Evolutionary conservation across 2,113 vertebrate genomes (phyloP), one percentile per base, ranked within the genome.

Genomic region (Rousettus leschenaultii): DNA sequence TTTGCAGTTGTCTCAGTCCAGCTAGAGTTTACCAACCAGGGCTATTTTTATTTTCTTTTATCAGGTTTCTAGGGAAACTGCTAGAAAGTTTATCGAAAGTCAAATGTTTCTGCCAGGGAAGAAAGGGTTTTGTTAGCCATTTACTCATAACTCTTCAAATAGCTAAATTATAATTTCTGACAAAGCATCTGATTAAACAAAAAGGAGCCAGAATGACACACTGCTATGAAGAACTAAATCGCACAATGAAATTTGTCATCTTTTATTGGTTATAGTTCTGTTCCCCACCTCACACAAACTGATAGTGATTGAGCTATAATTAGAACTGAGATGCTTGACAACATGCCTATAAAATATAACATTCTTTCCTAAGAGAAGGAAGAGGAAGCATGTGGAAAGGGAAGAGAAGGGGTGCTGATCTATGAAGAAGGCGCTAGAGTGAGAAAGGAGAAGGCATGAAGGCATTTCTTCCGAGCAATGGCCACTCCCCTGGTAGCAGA

Each of bases 341-440:
- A 43, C 14, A 57, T 3, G 14, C 26, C 51, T n/a, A 12, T 70
- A 43, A 66, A 65, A 68, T 5, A 19, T 22, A 55, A 35, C 35
- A 68, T 82, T 92, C 83, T 93, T 86, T 89, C 93, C 93, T 55
- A 70, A 95, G 75, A 90, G 74, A 61, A 86, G 55, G 89, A 82
- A 93, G 73, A 71, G 28, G 86, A 70, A 86, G 83, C 33, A 1
- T 0, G 38, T 28, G 63, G 77, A 40, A 90, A 79, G 38, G 3
- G 74, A 38, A 83, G 48, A 70, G 45, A 43, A 4, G 9, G 7
- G 8, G 14, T 92, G 57, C 30, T 35, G 59, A 66, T 86, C 75
- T 65, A 6, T 35, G 57, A 71, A 84, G 65, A 30, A 40, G 38
- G 40, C 30, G 33, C n/a, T 2, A 2, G 28, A 45, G 26, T 70